Evolutionary conservation across 2,113 vertebrate genomes (phyloP).

Genomic region (Oostethus manadensis): DNA sequence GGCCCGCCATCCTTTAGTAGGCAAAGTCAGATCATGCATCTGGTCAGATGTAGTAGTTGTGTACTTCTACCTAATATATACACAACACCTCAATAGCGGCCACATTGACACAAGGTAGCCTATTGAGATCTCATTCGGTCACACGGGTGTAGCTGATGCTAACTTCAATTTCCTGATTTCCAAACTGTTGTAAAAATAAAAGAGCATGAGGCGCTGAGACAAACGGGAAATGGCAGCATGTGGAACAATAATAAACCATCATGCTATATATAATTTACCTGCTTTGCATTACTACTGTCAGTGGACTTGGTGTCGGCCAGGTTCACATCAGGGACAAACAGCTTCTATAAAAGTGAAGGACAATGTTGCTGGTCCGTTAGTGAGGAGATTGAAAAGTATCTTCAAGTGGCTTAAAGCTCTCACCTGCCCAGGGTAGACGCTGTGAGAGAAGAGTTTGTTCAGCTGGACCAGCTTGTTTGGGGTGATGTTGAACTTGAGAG

Average conservation of each 20-base stretch:
- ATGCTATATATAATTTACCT: slow-evolving; percentile 66
- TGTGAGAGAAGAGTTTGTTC: slow-evolving; percentile 90
- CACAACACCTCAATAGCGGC: no score
- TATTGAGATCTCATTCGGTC: no score
- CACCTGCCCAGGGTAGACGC: slow-evolving; percentile 93
- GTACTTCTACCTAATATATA: no score
- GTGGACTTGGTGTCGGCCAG: slow-evolving; percentile 54
- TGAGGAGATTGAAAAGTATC: neutral
- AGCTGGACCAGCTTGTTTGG: slow-evolving; percentile 94
- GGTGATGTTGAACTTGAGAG: slow-evolving; percentile 91
- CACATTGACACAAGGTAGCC: no score
- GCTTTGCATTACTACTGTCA: slow-evolving; percentile 48
- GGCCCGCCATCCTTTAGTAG: slow-evolving; percentile 75
- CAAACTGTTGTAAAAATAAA: no score
- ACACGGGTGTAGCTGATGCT: no score
- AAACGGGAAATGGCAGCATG: no score
- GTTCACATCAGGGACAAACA: slow-evolving; percentile 85
- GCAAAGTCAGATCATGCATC: slow-evolving; percentile 1
- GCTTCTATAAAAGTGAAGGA: slow-evolving; percentile 68
- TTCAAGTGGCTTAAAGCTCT: neutral
- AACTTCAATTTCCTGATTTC: no score
- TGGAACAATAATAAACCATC: no score
- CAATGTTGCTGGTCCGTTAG: neutral
- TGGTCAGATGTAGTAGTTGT: neutral
- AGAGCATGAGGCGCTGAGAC: no score